phyloP scores from a whole-genome alignment of 2,888 invertebrate genomes.

The Epicampocera succincta region DNA sequence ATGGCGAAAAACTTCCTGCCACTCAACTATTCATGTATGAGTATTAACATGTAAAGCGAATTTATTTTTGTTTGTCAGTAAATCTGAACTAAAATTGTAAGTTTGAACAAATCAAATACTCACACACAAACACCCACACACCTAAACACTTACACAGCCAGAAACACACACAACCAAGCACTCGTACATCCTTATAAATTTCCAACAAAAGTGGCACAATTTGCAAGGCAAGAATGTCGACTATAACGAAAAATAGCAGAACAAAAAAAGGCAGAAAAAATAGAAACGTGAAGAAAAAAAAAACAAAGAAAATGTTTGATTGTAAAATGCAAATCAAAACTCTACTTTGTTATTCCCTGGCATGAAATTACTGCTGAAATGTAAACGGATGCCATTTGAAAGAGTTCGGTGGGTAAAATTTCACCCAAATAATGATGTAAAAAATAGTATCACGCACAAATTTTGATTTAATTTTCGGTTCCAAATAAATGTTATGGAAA shows the following conservation, averaged over 20 bases:
- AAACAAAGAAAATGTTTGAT: conserved; percentile 21
- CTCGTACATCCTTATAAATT: background rate
- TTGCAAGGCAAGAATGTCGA: conserved; percentile 3
- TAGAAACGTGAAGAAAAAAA: background rate
- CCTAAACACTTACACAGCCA: background rate
- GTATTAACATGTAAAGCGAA: conserved; percentile 10
- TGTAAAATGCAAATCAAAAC: conserved; percentile 44
- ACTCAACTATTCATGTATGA: background rate
- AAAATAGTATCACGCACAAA: too few species aligned
- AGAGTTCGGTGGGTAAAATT: background rate
- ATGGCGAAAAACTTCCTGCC: background rate
- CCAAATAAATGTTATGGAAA: too few species aligned
- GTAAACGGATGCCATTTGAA: background rate
- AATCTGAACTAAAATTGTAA: conserved; percentile 30
- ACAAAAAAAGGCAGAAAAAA: background rate
- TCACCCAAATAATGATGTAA: too few species aligned
- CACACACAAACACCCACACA: background rate
- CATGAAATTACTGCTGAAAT: conserved; percentile 2
- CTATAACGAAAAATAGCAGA: too few species aligned
- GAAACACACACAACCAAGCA: background rate
- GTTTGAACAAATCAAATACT: conserved; percentile 45
- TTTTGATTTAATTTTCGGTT: too few species aligned
- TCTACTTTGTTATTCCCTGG: conserved; percentile 17
- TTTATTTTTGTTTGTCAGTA: conserved; percentile 19
- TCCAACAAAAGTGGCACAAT: conserved; percentile 27